phyloP scores from a whole-genome alignment of 2,888 invertebrate species.

The Xanthia togata region DNA sequence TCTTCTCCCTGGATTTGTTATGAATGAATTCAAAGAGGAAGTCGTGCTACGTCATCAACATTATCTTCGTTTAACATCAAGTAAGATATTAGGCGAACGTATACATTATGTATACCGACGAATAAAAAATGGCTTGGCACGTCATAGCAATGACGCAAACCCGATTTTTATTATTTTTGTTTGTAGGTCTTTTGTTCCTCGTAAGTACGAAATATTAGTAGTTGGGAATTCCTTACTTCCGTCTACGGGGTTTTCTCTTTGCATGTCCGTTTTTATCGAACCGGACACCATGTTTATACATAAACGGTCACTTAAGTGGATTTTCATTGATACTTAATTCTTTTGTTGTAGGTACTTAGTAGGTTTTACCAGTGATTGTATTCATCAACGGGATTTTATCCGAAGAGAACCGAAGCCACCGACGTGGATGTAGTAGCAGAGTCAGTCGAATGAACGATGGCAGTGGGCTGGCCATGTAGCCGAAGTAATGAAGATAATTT shows the following conservation, averaged over 20 bases:
- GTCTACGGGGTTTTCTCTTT: slow-evolving; percentile 61
- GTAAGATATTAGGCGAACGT: not conserved
- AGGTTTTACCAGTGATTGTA: not conserved
- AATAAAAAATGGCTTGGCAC: slow-evolving; percentile 16
- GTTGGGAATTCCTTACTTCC: slow-evolving; percentile 66
- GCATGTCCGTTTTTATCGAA: slow-evolving; percentile 17
- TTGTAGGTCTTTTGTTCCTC: slow-evolving; percentile 21
- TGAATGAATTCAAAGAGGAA: not conserved
- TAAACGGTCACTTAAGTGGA: not conserved
- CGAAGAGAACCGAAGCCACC: not conserved
- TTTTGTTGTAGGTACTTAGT: not conserved
- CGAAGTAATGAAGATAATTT: too few species aligned
- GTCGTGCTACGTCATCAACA: not conserved
- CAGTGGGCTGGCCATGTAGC: not conserved
- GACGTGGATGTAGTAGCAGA: not conserved
- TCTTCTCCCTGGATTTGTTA: not conserved
- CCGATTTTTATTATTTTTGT: slow-evolving; percentile 9
- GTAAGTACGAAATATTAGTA: slow-evolving; percentile 21
- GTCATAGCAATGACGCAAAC: slow-evolving; percentile 45
- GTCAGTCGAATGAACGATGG: not conserved
- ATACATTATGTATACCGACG: not conserved
- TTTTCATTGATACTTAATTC: not conserved
- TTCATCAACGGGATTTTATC: not conserved
- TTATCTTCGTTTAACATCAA: slow-evolving; percentile 26
- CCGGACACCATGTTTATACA: slow-evolving; percentile 30